phyloP scores from a whole-genome alignment of 2,888 invertebrate genomes.

The Philopedon plagiatum region DNA sequence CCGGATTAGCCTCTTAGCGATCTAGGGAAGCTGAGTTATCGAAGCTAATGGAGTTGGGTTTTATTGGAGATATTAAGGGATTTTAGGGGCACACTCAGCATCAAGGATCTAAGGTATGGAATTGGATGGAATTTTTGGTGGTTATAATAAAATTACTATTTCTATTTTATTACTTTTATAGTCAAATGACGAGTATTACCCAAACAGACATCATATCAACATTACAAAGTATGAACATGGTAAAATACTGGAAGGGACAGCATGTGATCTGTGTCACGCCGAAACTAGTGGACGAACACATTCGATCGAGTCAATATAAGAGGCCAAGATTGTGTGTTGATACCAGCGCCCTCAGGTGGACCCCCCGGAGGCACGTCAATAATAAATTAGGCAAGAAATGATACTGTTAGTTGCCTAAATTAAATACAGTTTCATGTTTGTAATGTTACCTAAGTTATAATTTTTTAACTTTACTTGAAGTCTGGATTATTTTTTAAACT shows the following conservation, averaged over 20 bases:
- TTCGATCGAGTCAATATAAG: slow-evolving; percentile 92
- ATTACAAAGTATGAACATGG: slow-evolving; percentile 97
- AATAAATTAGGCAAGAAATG: slow-evolving; percentile 67
- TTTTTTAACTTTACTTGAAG: slow-evolving; percentile 1
- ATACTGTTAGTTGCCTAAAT: too few relatives aligned
- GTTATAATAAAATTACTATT: too few relatives aligned
- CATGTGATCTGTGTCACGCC: slow-evolving; percentile 98
- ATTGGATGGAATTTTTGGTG: too few relatives aligned
- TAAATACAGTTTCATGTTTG: background rate
- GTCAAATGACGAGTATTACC: slow-evolving; percentile 95
- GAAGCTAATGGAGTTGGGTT: slow-evolving; percentile 98
- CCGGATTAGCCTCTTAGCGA: slow-evolving; percentile 98
- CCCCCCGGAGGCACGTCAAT: slow-evolving; percentile 73
- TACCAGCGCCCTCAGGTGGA: slow-evolving; percentile 85
- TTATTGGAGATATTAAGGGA: slow-evolving; percentile 91
- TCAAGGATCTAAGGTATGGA: slow-evolving; percentile 88
- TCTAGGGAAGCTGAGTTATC: slow-evolving; percentile 94
- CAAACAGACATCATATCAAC: slow-evolving; percentile 97
- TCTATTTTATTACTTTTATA: slow-evolving; percentile 64
- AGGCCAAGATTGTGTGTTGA: slow-evolving; percentile 91
- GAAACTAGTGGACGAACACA: slow-evolving; percentile 93
- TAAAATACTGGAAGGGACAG: slow-evolving; percentile 99
- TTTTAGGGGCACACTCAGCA: slow-evolving; percentile 88
- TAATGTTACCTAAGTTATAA: slow-evolving; percentile 11
- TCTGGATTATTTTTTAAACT: slow-evolving; percentile 11